Evolutionary conservation across 2,113 vertebrate genomes (phyloP).

Genomic region (Taurulus bubalis): DNA sequence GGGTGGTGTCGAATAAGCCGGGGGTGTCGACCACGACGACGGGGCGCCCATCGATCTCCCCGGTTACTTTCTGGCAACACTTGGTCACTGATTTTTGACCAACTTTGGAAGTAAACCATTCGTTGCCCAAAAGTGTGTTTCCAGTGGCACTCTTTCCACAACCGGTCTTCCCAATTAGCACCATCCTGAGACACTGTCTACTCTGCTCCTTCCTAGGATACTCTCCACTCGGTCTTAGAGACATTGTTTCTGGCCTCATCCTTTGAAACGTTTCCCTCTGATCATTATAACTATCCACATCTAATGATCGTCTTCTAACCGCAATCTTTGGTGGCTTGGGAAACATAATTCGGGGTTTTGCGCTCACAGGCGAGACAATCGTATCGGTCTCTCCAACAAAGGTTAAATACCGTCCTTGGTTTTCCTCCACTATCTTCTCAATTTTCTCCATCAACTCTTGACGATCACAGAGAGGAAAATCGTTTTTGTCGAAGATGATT

Average conservation of each 20-base stretch:
- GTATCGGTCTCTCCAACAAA: background rate
- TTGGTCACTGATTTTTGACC: conserved; percentile 19
- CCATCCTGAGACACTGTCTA: conserved; percentile 15
- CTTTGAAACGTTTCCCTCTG: background rate
- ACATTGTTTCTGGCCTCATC: background rate
- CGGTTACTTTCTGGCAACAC: conserved; percentile 14
- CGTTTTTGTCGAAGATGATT: conserved; percentile 13
- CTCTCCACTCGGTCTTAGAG: background rate
- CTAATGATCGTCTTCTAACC: background rate
- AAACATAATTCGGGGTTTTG: conserved; percentile 19
- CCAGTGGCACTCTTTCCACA: conserved; percentile 60
- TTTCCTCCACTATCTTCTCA: conserved; percentile 31
- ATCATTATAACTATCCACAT: rapidly evolving
- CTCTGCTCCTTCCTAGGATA: rapidly evolving
- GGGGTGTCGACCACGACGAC: conserved; percentile 49
- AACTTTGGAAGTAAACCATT: background rate
- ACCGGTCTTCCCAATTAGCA: conserved; percentile 55
- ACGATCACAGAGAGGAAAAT: background rate
- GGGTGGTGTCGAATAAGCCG: conserved; percentile 42
- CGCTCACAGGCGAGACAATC: too few species aligned
- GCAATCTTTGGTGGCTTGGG: rapidly evolving
- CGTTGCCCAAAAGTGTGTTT: conserved; percentile 44
- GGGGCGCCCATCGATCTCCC: background rate
- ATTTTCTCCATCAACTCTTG: conserved; percentile 41
- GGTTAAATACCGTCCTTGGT: conserved; percentile 35